Conservation (phyloP, 23 tunicate species). For the Pegea sp. region DNA sequence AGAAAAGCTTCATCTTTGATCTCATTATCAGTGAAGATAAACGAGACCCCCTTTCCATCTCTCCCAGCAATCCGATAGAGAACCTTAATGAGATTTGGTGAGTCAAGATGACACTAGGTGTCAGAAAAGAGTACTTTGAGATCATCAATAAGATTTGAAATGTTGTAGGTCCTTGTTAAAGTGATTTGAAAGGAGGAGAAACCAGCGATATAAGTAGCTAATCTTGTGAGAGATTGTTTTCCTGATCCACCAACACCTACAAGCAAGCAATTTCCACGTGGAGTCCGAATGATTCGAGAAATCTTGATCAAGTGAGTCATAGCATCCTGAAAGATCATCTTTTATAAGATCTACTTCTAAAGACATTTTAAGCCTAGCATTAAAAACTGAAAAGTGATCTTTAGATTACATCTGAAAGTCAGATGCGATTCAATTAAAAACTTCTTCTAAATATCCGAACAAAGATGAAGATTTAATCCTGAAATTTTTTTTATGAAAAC, state of each 20-base stretch:
- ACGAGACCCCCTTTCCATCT: constrained; percentile 94
- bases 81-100: constrained; percentile 15
- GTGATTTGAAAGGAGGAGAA: constrained; percentile 94
- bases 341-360: no score
- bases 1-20: constrained; percentile 97
- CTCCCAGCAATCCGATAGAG: constrained; percentile 83
- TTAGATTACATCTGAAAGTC: no score
- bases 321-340: constrained; percentile 47
- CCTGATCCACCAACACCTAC: constrained; percentile 99
- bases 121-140: constrained; percentile 25
- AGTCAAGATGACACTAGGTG: not conserved
- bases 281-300: constrained; percentile 93
- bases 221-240: constrained; percentile 96
- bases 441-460: no score
- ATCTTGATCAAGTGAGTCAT: constrained; percentile 95
- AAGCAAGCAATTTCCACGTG: constrained; percentile 95
- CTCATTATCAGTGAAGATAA: constrained; percentile 94
- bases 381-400: no score
- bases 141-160: constrained; percentile 79
- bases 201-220: constrained; percentile 90
- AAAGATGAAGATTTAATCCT: not conserved
- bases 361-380: no score
- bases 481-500: not conserved
- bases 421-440: no score
- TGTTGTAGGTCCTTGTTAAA: constrained; percentile 86